Base-by-base conservation (phyloP, 64 coral and sea anemone genomes). In the Pachyseris speciosa region DNA sequence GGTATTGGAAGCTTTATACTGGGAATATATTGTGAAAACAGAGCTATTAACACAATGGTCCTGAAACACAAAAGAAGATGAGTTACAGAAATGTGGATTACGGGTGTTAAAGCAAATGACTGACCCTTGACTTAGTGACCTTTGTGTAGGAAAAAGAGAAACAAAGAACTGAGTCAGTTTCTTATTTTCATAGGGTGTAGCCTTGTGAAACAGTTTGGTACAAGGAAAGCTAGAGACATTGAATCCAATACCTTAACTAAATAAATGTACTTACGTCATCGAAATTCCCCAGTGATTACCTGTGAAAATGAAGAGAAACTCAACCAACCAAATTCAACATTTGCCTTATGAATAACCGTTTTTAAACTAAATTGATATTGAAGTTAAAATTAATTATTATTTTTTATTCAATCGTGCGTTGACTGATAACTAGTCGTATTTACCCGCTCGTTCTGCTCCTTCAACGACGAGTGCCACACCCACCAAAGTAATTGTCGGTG, bases 281-380 rank as follows among this genome's bases (percentile, higher is more conserved):
- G 87, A 75, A n/a, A 95, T 86, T 16, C 93, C 93, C 93, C 93
- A 95, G 11, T 95, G 93, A 37, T 83, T 85, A 68, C 93, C 93
- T 95, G 42, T 20, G 19, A 40, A 28, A 36, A 94, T 25, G 16
- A 19, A 2, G 17, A 19, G 51, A 55, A 55, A 55, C 51, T 19
- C 7, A 55, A 55, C 2, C 17, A 19, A 19, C 20, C 61, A 65
- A 5, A 5, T 25, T 65, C 20, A 20, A 37, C 34, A 66, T 36
- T 17, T 20, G 22, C 15, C 40, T 65, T 36, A 50, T 28, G 40
- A 43, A 41, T 19, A 2, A 78, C 7, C 11, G 13, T n/a, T n/a
- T n/a, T n/a, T n/a, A n/a, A n/a, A n/a, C n/a, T n/a, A n/a, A n/a
- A n/a, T n/a, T n/a, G 27, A 41, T 47, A 47, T 10, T 7, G 4